phyloP scores from a whole-genome alignment of 2,113 vertebrate species.

The Brachypodius melanocephalos region DNA sequence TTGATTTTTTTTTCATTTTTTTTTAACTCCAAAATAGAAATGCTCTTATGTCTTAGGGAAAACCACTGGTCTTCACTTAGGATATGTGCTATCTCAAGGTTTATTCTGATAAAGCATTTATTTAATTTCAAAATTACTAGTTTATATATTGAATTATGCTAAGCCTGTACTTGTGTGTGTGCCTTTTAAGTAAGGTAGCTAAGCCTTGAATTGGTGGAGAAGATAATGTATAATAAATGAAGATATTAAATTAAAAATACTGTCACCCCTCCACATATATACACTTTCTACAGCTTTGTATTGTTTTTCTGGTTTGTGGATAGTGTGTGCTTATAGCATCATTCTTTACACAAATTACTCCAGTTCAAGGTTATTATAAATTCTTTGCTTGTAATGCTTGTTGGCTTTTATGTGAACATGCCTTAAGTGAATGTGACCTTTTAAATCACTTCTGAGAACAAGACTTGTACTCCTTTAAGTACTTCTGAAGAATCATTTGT shows the following conservation, averaged over 20 bases:
- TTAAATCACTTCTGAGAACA: neutral
- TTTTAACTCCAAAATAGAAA: neutral
- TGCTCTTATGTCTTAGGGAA: neutral
- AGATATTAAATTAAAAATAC: neutral
- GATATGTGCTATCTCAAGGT: neutral
- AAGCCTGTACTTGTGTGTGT: neutral
- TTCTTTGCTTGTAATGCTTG: neutral
- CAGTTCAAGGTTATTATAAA: neutral
- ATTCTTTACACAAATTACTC: neutral
- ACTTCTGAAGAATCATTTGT: neutral
- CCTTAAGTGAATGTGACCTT: neutral
- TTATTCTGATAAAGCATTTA: neutral
- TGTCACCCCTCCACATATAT: rapidly evolving
- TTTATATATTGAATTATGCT: neutral
- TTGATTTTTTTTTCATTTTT: neutral
- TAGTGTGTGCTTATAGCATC: neutral
- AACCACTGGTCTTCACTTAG: neutral
- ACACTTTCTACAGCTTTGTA: neutral
- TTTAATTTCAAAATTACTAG: neutral
- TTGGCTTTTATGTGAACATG: neutral
- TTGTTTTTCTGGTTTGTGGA: neutral
- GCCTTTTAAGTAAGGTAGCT: neutral
- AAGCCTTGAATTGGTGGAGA: neutral
- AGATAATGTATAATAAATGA: neutral
- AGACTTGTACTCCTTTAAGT: neutral